Evolutionary conservation across 1,140 invertebrate species (phyloP).

Genomic region (Anthonomus grandis): DNA sequence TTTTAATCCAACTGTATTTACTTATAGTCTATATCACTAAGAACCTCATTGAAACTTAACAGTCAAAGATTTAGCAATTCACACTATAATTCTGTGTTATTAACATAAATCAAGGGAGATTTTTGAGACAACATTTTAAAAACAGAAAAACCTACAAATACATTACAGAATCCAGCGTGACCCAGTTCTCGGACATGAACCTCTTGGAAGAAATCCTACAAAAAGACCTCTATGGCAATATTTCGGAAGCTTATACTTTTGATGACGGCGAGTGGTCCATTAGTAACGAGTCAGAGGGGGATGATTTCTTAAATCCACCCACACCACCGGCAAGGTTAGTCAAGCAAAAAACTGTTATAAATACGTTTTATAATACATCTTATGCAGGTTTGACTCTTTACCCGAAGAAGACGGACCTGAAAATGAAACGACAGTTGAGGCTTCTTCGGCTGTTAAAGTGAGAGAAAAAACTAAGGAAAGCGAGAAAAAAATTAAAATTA

Average conservation of each 20-base stretch:
- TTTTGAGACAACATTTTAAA: no score
- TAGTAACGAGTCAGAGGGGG: constrained; percentile 42
- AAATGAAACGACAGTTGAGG: neutral
- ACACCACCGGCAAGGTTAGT: constrained; percentile 52
- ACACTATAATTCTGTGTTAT: no score
- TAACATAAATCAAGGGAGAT: no score
- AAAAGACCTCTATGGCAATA: constrained; percentile 43
- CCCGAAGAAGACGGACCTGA: constrained; percentile 33
- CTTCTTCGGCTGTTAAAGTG: neutral
- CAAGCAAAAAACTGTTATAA: no score
- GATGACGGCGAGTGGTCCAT: constrained; percentile 45
- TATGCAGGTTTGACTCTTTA: constrained; percentile 52
- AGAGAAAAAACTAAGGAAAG: constrained; percentile 4
- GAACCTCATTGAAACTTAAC: no score
- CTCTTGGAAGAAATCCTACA: constrained; percentile 44
- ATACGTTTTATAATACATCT: no score
- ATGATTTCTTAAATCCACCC: constrained; percentile 50
- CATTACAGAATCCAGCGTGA: constrained; percentile 9
- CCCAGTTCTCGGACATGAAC: constrained; percentile 26
- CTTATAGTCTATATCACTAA: no score
- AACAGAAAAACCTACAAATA: no score
- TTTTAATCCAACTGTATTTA: no score
- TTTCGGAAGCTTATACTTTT: constrained; percentile 36
- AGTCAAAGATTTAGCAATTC: no score
- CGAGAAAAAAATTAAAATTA: neutral